phyloP scores from a whole-genome alignment of 1,140 invertebrate genomes.

The Hestina assimilis region DNA sequence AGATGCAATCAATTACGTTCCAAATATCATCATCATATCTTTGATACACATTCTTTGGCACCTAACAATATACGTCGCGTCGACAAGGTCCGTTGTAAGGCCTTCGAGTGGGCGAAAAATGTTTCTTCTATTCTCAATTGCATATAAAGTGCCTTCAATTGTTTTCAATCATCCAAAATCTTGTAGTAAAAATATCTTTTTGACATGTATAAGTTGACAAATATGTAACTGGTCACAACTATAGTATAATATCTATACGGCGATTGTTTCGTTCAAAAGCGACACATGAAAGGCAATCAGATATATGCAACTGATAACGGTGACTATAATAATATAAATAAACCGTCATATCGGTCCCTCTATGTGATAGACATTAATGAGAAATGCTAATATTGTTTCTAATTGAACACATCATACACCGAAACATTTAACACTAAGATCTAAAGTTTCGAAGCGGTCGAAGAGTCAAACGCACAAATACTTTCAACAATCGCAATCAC shows the following conservation, averaged over 20 bases:
- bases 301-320: constrained; percentile 55
- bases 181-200: constrained; percentile 25
- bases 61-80: constrained; percentile 60
- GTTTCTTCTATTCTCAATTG: constrained; percentile 4
- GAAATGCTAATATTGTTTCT: constrained; percentile 61
- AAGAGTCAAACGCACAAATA: constrained; percentile 51
- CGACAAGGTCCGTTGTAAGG: constrained; percentile 48
- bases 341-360: constrained; percentile 51
- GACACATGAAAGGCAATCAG: constrained; percentile 39
- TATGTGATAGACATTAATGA: constrained; percentile 48
- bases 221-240: constrained; percentile 23
- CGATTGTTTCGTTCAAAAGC: constrained; percentile 21
- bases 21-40: constrained; percentile 59
- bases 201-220: constrained; percentile 14
- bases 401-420: constrained; percentile 74
- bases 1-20: constrained; percentile 59
- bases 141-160: constrained; percentile 23
- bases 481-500: constrained; percentile 48
- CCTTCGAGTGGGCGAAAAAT: constrained; percentile 38
- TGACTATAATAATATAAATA: constrained; percentile 31
- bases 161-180: constrained; percentile 27
- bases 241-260: no score
- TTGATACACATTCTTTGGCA: constrained; percentile 77
- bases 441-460: constrained; percentile 64
- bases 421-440: constrained; percentile 67